A percentile compares a stretch with the other conserved stretches of the same genome.
Evolutionary conservation across 2,888 invertebrate genomes (phyloP).

Genomic region (Trichopria drosophilae): DNA sequence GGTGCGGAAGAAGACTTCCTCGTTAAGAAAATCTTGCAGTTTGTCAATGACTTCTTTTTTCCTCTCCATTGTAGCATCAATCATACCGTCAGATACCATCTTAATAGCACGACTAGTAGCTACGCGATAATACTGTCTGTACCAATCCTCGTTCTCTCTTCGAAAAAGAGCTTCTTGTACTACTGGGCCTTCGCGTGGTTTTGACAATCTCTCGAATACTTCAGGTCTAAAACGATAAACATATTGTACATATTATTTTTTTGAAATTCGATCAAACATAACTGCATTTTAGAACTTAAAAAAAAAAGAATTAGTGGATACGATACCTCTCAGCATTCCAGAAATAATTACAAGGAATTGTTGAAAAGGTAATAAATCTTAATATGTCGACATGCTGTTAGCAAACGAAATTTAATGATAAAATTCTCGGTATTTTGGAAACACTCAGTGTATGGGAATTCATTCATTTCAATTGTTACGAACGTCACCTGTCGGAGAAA

Average conservation of each 20-base stretch:
- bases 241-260: background rate
- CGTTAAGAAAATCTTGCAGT: slow-evolving; percentile 65
- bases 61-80: slow-evolving; percentile 51
- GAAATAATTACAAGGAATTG: too few species aligned
- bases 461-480: too few species aligned
- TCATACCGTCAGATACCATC: slow-evolving; percentile 62
- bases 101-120: slow-evolving; percentile 68
- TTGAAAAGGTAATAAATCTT: too few species aligned
- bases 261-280: too few species aligned
- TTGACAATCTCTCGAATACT: slow-evolving; percentile 48
- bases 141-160: slow-evolving; percentile 70
- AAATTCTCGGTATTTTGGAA: too few species aligned
- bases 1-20: slow-evolving; percentile 68
- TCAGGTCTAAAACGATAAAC: slow-evolving; percentile 51
- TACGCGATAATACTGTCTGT: slow-evolving; percentile 69
- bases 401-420: too few species aligned
- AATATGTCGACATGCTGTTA: too few species aligned
- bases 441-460: too few species aligned
- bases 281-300: too few species aligned
- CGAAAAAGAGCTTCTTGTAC: slow-evolving; percentile 66
- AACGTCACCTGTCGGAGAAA: too few species aligned
- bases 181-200: slow-evolving; percentile 39
- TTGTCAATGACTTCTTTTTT: slow-evolving; percentile 64
- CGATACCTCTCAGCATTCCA: too few species aligned
- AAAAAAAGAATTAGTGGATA: too few species aligned